A percentile compares a stretch with the other conserved stretches of the same genome.
Conservation (phyloP, 2,797 vertebrate species). For the Epinephelus coioides region DNA sequence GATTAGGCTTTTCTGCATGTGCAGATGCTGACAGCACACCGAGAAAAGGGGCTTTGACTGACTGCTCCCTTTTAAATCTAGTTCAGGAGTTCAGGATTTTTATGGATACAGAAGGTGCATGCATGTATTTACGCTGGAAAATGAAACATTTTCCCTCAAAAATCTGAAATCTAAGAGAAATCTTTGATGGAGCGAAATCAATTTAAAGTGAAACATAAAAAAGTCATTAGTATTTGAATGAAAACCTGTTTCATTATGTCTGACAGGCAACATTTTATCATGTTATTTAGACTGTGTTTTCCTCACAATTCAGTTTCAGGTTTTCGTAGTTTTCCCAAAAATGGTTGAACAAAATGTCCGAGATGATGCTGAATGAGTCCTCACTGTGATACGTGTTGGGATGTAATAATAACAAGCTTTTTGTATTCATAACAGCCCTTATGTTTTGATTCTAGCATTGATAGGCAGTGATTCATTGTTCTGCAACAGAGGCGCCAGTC, state of each 20-base stretch:
- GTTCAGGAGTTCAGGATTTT: constrained; percentile 71
- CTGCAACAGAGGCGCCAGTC: constrained; percentile 72
- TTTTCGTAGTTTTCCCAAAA: background rate
- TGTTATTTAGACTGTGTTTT: background rate
- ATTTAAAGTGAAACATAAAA: background rate
- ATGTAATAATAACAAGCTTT: constrained; percentile 48
- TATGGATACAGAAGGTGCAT: constrained; percentile 52
- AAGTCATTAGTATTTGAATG: background rate
- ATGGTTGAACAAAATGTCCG: constrained; percentile 10
- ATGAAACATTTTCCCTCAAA: constrained; percentile 9
- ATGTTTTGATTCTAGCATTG: constrained; percentile 73
- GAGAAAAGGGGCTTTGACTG: constrained; percentile 78
- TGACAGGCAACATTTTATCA: background rate
- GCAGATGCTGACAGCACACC: constrained; percentile 87
- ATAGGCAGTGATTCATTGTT: constrained; percentile 82
- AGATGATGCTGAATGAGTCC: constrained; percentile 2
- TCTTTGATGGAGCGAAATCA: background rate
- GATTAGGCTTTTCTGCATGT: constrained; percentile 89
- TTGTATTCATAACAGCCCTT: constrained; percentile 62
- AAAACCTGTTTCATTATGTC: background rate
- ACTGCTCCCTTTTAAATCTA: constrained; percentile 79
- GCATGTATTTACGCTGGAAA: constrained; percentile 35
- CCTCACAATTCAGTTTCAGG: background rate
- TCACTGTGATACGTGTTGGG: constrained; percentile 24
- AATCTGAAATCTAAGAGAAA: constrained; percentile 32